phyloP scores from a whole-genome alignment of 2,888 invertebrate species.

The Molorchus minor region DNA sequence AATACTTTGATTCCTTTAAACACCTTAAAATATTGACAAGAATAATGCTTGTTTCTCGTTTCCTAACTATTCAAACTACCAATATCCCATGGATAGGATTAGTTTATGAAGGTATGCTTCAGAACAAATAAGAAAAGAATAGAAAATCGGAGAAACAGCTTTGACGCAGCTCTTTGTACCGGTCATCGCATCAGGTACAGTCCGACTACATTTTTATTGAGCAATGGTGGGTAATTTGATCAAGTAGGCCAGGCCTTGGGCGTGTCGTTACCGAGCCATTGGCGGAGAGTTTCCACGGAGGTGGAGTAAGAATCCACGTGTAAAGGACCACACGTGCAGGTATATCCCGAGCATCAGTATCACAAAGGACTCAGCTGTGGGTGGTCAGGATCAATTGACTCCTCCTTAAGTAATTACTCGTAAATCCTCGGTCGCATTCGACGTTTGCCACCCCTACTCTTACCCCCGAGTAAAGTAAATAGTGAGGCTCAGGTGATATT shows the following conservation, averaged over 20 bases:
- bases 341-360: constrained; percentile 52
- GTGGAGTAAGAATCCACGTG: constrained; percentile 56
- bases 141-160: constrained; percentile 20
- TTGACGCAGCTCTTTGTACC: constrained; percentile 12
- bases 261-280: constrained; percentile 50
- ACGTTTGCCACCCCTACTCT: constrained; percentile 57
- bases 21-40: neutral
- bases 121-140: neutral
- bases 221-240: constrained; percentile 57
- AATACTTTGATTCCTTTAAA: neutral
- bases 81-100: constrained; percentile 5
- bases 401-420: constrained; percentile 56
- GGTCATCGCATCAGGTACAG: constrained; percentile 27
- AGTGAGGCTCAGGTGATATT: constrained; percentile 59
- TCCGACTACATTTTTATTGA: constrained; percentile 46
- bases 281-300: constrained; percentile 42
- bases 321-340: constrained; percentile 59
- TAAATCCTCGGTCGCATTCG: constrained; percentile 53
- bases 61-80: neutral
- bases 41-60: too few species aligned
- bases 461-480: constrained; percentile 59
- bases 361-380: constrained; percentile 59
- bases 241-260: constrained; percentile 46
- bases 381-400: constrained; percentile 57
- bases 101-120: too few species aligned